These are phyloP conservation scores for Drosophila ficusphila DNA, from an alignment of 1,140 invertebrate species.

Conservation along the genomic window DNA sequence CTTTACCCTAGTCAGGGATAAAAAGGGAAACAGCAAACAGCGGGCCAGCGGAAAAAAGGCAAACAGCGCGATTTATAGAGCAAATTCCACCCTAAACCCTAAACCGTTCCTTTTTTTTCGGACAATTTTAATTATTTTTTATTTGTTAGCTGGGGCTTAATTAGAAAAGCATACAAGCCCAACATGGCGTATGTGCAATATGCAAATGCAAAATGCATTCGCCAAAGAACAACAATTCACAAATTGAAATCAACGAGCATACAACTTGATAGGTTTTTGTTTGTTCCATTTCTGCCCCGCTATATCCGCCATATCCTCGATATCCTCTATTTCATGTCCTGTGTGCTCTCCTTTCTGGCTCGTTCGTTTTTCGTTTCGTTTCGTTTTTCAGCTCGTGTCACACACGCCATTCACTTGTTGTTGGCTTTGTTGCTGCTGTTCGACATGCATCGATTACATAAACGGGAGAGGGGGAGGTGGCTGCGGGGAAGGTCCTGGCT, in stretches of 20 bases:
- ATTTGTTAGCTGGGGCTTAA: conserved; percentile 53
- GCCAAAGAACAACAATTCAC: conserved; percentile 61
- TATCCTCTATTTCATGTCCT: background rate
- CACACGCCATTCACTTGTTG: conserved; percentile 65
- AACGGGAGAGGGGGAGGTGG: conserved; percentile 17
- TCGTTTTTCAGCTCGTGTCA: conserved; percentile 64
- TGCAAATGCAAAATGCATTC: conserved; percentile 80
- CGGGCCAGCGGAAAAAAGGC: conserved; percentile 17
- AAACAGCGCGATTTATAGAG: conserved; percentile 49
- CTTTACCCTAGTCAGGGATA: conserved; percentile 29
- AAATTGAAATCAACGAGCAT: conserved; percentile 82
- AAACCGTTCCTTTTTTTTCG: background rate
- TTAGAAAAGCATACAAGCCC: conserved; percentile 62
- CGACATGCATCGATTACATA: conserved; percentile 82
- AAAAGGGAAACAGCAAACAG: conserved; percentile 24
- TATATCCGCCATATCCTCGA: too few species aligned
- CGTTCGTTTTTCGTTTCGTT: conserved; percentile 33
- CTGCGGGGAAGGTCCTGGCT: background rate
- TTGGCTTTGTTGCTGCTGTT: conserved; percentile 61
- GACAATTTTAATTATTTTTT: conserved; percentile 42
- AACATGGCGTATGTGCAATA: conserved; percentile 69
- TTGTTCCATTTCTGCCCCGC: conserved; percentile 44
- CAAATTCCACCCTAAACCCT: conserved; percentile 17
- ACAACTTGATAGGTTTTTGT: conserved; percentile 76
- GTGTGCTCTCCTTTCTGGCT: conserved; percentile 39